Conservation (phyloP, 2,113 vertebrate genomes). For the Pelecanus crispus region DNA sequence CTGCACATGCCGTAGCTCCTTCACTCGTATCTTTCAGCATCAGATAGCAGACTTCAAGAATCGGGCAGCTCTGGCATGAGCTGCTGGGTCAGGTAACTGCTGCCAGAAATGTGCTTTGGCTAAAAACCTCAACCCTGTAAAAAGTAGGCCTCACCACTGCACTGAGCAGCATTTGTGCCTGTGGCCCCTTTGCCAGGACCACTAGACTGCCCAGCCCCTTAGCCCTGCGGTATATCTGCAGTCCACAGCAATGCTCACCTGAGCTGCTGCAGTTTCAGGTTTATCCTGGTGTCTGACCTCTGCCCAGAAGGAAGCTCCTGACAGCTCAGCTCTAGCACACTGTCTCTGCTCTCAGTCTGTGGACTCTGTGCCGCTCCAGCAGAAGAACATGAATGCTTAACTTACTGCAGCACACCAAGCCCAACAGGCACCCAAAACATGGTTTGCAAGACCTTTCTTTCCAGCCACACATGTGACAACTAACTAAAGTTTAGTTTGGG, state of each 20-base stretch:
- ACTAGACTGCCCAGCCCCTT: neutral
- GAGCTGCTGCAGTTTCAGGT: neutral
- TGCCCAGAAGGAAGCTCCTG: neutral
- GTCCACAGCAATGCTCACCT: neutral
- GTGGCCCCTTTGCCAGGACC: neutral
- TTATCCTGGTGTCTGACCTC: neutral
- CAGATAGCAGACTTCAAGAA: neutral
- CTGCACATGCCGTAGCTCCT: neutral
- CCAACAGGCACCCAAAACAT: neutral
- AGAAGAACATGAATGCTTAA: neutral
- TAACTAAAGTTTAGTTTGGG: neutral
- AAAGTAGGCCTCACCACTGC: neutral
- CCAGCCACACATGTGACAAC: neutral
- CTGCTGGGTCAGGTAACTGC: neutral
- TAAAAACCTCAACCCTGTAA: neutral
- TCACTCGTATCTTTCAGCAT: rapidly evolving
- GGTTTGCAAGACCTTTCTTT: neutral
- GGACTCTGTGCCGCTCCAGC: neutral
- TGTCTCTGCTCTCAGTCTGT: neutral
- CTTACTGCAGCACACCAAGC: neutral
- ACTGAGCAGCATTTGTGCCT: neutral
- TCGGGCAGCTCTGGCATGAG: neutral
- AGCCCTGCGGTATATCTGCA: rapidly evolving
- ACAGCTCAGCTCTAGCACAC: neutral
- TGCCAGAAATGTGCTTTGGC: neutral